Evolutionary conservation across 2,888 invertebrate genomes (phyloP), one percentile per base, ranked within the genome.

Genomic region (Monoplex corrugatus): DNA sequence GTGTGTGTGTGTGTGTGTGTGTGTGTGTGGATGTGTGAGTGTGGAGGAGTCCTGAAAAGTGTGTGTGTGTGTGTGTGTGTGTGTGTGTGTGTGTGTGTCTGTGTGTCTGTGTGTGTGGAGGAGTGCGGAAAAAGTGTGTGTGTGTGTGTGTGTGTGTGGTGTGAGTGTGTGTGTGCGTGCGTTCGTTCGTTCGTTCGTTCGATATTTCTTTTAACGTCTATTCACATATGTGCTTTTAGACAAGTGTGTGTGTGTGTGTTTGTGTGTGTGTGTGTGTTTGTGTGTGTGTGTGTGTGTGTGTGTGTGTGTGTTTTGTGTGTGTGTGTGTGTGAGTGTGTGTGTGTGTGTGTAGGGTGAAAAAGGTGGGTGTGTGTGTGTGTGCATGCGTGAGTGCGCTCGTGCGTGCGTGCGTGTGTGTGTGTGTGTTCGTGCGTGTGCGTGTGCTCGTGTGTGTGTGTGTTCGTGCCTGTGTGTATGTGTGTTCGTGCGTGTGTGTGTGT

Each of bases 381-480:
- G 50, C 35, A 23, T 35, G 16, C 68, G 32, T 83, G 38, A n/a
- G 83, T 57, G 32, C 40, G 32, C 32, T n/a, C 35, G 6, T 82
- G 44, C 43, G 75, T 88, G 43, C 68, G 44, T 63, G 75, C 40
- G 44, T 57, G 35, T 84, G 35, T 84, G 50, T 35, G 68, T 57
- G 78, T 72, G 84, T 84, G 50, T 83, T 83, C 68, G 75, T 82
- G 82, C 68, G 43, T 83, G 57, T 83, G 38, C 45, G 40, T 83
- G 72, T 88, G 40, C 35, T n/a, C 63, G 40, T 45, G 44, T 35
- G 1, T 50, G 63, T 83, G 68, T 88, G 63, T 83, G 82, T 88
- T 89, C 86, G 89, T 89, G 89, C 57, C 32, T 83, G 57, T 83
- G 83, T 83, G 43, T 38, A 63, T 38, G 45, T 13, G 83, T 63